Base-by-base conservation (phyloP, 2,888 invertebrate species). In the Punctoribates punctum region DNA sequence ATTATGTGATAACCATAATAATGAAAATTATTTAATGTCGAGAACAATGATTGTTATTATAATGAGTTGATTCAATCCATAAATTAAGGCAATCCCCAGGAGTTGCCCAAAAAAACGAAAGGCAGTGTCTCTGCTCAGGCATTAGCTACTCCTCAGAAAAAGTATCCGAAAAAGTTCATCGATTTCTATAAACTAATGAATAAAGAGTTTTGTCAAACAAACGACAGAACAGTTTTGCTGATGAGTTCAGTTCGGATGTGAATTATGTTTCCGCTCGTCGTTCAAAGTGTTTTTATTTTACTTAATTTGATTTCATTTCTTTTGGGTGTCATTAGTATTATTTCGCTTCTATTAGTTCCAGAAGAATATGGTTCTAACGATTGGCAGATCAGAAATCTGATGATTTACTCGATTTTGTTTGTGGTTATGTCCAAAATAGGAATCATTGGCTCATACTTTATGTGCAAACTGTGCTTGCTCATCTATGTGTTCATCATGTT, bases 241-340 rank as follows among this genome's bases (percentile, higher is more conserved):
- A 42, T 34, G 34, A 34, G 5, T 34, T 34, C 5, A 6, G 34
- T 42, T 42, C 42, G 42, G 42, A 42, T 13, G 42, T 34, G 42
- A 42, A 72, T n/a, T 46, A 72, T 72, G 72, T 48, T 72, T 46
- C 17, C 72, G 4, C 15, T 72, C 27, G 20, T 72, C 4, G 27
- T 72, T 4, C 72, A 72, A 72, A 72, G 72, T 72, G 48, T 72
- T 25, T 72, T 48, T 15, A 72, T 72, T 48, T 25, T 72, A 48
- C 72, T 72, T 25, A 72, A 72, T 27, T 27, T 72, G 17, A 25
- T 48, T 15, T 72, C 72, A 48, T 27, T 72, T 48, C 13, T 11
- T 25, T 72, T 72, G 48, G 72, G 72, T 48, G 17, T 72, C 25
- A 48, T 72, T 17, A 72, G 72, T 48, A 72, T 72, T 25, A 25